A percentile compares a stretch with the other conserved stretches of the same genome.
Conservation (phyloP, 2,113 vertebrate genomes). For the Caloenas nicobarica region DNA sequence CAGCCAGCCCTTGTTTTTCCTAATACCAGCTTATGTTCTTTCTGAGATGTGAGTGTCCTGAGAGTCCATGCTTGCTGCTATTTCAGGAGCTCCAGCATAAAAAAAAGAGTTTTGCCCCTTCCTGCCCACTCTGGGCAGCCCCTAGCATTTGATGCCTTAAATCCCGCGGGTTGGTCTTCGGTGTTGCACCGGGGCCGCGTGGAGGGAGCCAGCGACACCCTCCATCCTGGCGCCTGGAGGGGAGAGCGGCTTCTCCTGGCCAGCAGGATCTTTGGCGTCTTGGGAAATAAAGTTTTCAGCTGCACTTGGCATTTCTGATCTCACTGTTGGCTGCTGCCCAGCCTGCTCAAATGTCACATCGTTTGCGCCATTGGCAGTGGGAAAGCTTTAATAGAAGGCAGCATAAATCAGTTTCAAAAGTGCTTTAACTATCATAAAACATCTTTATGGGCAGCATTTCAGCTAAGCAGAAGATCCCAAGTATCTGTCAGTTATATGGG, state of each 20-base stretch:
- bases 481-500: not conserved
- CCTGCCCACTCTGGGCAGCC: not conserved
- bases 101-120: not conserved
- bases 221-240: not conserved
- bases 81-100: not conserved
- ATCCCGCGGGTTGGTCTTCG: not conserved
- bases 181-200: accelerated
- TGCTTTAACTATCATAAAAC: not conserved
- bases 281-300: conserved; percentile 3
- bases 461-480: not conserved
- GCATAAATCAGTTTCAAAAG: conserved; percentile 17
- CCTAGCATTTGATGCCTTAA: not conserved
- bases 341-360: not conserved
- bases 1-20: not conserved
- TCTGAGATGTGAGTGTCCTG: accelerated
- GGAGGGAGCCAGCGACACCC: not conserved
- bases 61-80: not conserved
- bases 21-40: not conserved
- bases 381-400: conserved; percentile 18
- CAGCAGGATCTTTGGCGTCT: not conserved
- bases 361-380: not conserved
- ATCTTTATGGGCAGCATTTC: not conserved
- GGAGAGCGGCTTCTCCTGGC: not conserved
- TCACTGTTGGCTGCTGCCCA: conserved; percentile 21
- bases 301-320: not conserved